Percentiles rank a stretch among this genome's conserved stretches.
These are phyloP conservation scores for Chalcosyrphus nemorum DNA, from an alignment of 2,888 invertebrate species.

Conservation along the genomic window DNA sequence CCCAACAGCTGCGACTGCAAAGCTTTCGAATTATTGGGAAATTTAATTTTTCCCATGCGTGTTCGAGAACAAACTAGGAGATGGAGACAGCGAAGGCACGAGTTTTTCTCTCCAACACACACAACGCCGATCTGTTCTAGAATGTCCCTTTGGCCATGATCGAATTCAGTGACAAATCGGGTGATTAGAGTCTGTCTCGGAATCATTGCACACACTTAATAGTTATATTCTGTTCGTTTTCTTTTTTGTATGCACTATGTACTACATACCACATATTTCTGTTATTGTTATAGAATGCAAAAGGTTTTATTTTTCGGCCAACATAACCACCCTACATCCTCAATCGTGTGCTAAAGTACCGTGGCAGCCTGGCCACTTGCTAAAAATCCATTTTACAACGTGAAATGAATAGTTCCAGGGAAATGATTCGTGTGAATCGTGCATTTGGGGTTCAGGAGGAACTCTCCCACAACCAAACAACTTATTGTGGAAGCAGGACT, in stretches of 20 bases:
- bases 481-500: slow-evolving; percentile 33
- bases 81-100: neutral
- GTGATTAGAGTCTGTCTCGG: slow-evolving; percentile 43
- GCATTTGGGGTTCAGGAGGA: slow-evolving; percentile 54
- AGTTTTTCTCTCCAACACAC: slow-evolving; percentile 10
- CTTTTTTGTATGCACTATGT: neutral
- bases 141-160: slow-evolving; percentile 27
- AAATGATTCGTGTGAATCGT: slow-evolving; percentile 71
- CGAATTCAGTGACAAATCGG: slow-evolving; percentile 56
- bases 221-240: neutral
- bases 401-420: slow-evolving; percentile 63
- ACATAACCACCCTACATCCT: neutral
- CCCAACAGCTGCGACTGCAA: slow-evolving; percentile 79
- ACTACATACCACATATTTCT: too few relatives aligned
- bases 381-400: slow-evolving; percentile 66
- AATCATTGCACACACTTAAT: slow-evolving; percentile 3
- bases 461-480: too few relatives aligned
- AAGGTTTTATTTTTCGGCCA: slow-evolving; percentile 29
- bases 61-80: slow-evolving; percentile 23
- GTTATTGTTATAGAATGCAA: slow-evolving; percentile 10
- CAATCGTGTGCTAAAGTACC: slow-evolving; percentile 38
- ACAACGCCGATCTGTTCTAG: slow-evolving; percentile 45
- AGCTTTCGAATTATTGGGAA: slow-evolving; percentile 77
- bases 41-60: slow-evolving; percentile 76
- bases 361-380: slow-evolving; percentile 61